phyloP scores from a whole-genome alignment of 2,888 invertebrate genomes.

The Tridacna crocea region DNA sequence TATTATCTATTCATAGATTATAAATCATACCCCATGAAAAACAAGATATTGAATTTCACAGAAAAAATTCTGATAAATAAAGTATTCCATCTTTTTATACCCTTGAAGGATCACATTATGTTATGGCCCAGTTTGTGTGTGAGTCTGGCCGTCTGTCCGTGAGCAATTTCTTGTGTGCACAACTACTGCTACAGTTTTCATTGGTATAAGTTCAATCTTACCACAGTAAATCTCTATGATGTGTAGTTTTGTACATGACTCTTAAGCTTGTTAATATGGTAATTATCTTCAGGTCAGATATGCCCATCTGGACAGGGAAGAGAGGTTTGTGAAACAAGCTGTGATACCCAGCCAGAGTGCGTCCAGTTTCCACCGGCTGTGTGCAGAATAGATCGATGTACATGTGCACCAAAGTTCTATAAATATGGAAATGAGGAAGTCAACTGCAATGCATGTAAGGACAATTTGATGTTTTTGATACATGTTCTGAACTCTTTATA shows the following conservation, averaged over 20 bases:
- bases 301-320: slow-evolving; percentile 12
- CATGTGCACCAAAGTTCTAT: not conserved
- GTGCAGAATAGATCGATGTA: slow-evolving; percentile 10
- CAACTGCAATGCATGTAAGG: slow-evolving; percentile 12
- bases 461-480: not conserved
- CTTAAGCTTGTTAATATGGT: not conserved
- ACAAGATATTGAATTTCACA: not conserved
- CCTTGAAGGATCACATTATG: too few species aligned
- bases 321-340: not conserved
- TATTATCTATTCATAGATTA: too few species aligned
- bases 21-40: too few species aligned
- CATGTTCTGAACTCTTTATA: not conserved
- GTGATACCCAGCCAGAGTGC: not conserved
- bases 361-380: not conserved
- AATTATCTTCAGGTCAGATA: slow-evolving; percentile 1
- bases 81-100: too few species aligned
- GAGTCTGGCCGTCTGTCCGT: too few species aligned
- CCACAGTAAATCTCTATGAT: too few species aligned
- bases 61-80: not conserved
- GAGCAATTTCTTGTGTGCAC: too few species aligned
- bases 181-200: too few species aligned
- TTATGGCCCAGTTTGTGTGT: too few species aligned
- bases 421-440: slow-evolving; percentile 3
- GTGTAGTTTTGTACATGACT: not conserved
- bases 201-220: too few species aligned